Evolutionary conservation across 2,888 invertebrate genomes (phyloP).

Genomic region (Drosophila subquinaria): DNA sequence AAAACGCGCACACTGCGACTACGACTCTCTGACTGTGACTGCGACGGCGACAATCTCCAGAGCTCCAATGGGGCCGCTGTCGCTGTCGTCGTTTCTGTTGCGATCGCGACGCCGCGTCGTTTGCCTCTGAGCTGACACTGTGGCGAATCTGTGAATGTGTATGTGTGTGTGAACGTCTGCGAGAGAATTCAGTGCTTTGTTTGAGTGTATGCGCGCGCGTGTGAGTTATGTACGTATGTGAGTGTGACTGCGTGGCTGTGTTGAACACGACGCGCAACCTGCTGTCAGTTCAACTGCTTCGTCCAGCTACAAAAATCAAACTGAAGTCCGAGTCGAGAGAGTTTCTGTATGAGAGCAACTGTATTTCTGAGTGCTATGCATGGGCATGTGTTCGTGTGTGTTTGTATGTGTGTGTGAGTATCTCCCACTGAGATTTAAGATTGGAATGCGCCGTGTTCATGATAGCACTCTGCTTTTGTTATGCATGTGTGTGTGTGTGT

Average conservation of each 20-base stretch:
- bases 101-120: slow-evolving; percentile 47
- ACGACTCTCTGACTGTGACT: slow-evolving; percentile 58
- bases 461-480: slow-evolving; percentile 55
- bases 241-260: slow-evolving; percentile 11
- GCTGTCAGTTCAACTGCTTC: slow-evolving; percentile 75
- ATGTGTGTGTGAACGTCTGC: slow-evolving; percentile 25
- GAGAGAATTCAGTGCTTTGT: slow-evolving; percentile 16
- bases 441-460: slow-evolving; percentile 78
- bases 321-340: slow-evolving; percentile 73
- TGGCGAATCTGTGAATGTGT: slow-evolving; percentile 21
- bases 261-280: slow-evolving; percentile 62
- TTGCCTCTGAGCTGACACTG: slow-evolving; percentile 50
- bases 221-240: slow-evolving; percentile 20
- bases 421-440: slow-evolving; percentile 81
- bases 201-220: slow-evolving; percentile 16
- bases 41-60: slow-evolving; percentile 56
- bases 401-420: slow-evolving; percentile 43
- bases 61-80: slow-evolving; percentile 64
- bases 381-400: slow-evolving; percentile 20
- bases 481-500: slow-evolving; percentile 13
- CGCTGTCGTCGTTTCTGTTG: slow-evolving; percentile 44
- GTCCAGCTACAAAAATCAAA: slow-evolving; percentile 82
- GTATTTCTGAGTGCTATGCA: slow-evolving; percentile 47
- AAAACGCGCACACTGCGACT: slow-evolving; percentile 63
- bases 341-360: slow-evolving; percentile 57